Evolutionary conservation across 2,888 invertebrate genomes (phyloP), one percentile per base, ranked within the genome.

Genomic region (Hyppa rectilinea): DNA sequence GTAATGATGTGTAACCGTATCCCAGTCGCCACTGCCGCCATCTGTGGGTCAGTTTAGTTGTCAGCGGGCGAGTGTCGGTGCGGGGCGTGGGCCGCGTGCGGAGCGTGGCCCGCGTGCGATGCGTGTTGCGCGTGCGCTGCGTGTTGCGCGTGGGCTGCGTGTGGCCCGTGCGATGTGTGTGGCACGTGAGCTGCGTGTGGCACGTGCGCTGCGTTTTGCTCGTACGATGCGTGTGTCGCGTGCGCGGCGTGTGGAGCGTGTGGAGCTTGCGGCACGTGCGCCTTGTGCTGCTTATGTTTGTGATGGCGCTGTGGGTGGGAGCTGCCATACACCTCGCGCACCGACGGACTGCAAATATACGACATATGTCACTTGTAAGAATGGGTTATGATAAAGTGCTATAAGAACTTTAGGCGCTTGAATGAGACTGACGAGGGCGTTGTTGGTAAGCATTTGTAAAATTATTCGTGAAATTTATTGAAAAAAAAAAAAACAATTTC

Each of bases 251-350:
- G 67, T 5, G 53, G 5, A 1, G 14, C 38, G 12, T 17, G 14
- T 1, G 45, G 63, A 0, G 26, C 14, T 10, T 40, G 40, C 0
- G 70, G 70, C 29, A 20, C 31, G 2, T 72, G 87, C 67, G 82
- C 67, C 77, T 81, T 80, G 64, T 81, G 70, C 14, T 77, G 80
- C 85, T 90, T 89, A 88, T 88, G 89, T 40, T 89, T 89, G 82
- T 90, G 90, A 78, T 90, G 90, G 2, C 95, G 91, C 78, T 93
- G 93, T 4, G 96, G 96, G 68, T 94, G 95, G n/a, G 94, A 77
- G 17, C 93, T 89, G 81, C 93, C 87, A 90, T 96, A 96, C 71
- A 95, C 90, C 71, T 95, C 93, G 85, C 96, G 96, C 2, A 95
- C 95, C 50, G 89, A 90, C 9, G 92, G 85, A 62, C 95, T 94